Evolutionary conservation across 2,888 invertebrate species (phyloP).

Genomic region (Lordiphosa fenestrarum): DNA sequence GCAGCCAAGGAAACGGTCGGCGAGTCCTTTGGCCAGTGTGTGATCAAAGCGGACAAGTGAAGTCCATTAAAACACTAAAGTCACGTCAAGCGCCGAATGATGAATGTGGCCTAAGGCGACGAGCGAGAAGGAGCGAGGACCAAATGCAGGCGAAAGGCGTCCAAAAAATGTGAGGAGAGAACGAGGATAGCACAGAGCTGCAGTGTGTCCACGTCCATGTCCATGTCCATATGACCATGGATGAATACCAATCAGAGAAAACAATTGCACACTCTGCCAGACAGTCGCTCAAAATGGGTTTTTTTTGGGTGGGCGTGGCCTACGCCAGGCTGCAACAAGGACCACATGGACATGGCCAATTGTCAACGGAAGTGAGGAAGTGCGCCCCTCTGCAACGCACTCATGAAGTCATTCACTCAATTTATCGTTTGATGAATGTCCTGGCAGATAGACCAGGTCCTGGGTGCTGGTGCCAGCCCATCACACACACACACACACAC

Average conservation of each 20-base stretch:
- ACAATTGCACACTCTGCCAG: conserved; percentile 40
- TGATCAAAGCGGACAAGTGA: conserved; percentile 72
- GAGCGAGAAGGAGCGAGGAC: conserved; percentile 21
- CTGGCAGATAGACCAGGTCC: conserved; percentile 65
- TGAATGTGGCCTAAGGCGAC: conserved; percentile 68
- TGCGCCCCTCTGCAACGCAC: conserved; percentile 69
- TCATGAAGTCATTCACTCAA: conserved; percentile 80
- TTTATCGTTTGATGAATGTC: conserved; percentile 80
- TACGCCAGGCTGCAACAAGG: conserved; percentile 37
- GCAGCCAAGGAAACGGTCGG: conserved; percentile 24
- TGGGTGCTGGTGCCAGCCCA: conserved; percentile 35
- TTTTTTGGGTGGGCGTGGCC: conserved; percentile 22
- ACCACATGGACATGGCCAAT: conserved; percentile 51
- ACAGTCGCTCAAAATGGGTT: conserved; percentile 58
- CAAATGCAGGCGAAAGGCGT: conserved; percentile 48
- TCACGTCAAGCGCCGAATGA: conserved; percentile 70
- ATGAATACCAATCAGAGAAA: conserved; percentile 63
- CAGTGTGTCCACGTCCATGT: conserved; percentile 11
- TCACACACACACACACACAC: conserved; percentile 37
- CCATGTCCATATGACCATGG: conserved; percentile 20
- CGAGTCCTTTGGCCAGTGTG: conserved; percentile 47
- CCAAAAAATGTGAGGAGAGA: conserved; percentile 46
- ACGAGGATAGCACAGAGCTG: conserved; percentile 17
- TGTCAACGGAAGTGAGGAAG: conserved; percentile 61
- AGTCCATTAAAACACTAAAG: conserved; percentile 77